Evolutionary conservation across 2,113 vertebrate genomes (phyloP), one percentile per base, ranked within the genome.

Genomic region (Caloenas nicobarica): DNA sequence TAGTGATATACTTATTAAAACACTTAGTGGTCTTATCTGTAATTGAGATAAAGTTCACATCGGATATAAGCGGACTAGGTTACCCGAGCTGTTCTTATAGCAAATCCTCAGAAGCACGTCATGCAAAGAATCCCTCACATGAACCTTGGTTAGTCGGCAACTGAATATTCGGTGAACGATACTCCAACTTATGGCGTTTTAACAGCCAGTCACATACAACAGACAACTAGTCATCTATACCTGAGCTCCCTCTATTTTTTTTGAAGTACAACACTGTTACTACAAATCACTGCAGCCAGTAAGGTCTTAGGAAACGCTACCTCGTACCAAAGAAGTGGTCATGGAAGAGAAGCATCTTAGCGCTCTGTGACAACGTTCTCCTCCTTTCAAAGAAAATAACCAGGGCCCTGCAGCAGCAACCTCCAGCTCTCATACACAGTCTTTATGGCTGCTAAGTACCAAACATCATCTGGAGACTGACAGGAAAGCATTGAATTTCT

Each of bases 31-130:
- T 16, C 26, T 11, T 95, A 89, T 92, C 91, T 91, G 88, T 79
- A 93, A 97, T 84, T 94, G 74, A 91, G 38, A 73, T 44, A 88
- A 88, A 89, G 74, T 80, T 81, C 84, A 87, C 42, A 14, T 28
- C 70, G 84, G 73, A 76, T 17, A 46, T 25, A 81, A 80, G 54
- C 36, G 82, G 58, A 54, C 44, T 28, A 17, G 7, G 72, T 88
- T 84, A 79, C 44, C 16, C 54, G 66, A 81, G 89, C 80, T 87
- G 54, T 69, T 93, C 69, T 65, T 33, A 46, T 0, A 84, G 65
- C 60, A 69, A 90, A 79, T 33, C 85, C 81, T 50, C 91, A 53
- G 81, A 90, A 19, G 29, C 88, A 84, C 36, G 19, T 38, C 46
- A 66, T 53, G 58, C 58, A 50, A 78, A 79, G 51, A 51, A 86